These are phyloP conservation scores for Podarcis siculus DNA, from an alignment of 2,797 vertebrate species.

Conservation along the genomic window DNA sequence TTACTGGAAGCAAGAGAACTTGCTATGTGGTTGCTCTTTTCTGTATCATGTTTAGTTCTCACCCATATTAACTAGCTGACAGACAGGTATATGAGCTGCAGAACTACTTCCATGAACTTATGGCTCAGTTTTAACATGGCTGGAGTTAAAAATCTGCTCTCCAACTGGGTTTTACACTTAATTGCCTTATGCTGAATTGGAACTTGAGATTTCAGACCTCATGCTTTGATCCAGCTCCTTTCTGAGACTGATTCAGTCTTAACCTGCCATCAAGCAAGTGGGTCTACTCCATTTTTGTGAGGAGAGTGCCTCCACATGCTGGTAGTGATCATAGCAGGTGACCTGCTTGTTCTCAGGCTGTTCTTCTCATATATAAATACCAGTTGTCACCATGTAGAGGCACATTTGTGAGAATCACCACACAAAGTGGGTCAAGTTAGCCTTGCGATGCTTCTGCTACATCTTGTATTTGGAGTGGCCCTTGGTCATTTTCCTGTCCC, in stretches of 20 bases:
- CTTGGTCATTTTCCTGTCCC: neutral
- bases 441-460: neutral
- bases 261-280: neutral
- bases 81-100: neutral
- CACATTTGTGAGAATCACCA: neutral
- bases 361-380: neutral
- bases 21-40: neutral
- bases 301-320: neutral
- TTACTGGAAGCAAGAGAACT: neutral
- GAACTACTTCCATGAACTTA: neutral
- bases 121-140: neutral
- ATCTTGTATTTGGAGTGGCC: neutral
- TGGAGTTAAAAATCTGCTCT: conserved; percentile 9
- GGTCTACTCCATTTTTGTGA: neutral
- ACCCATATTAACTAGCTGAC: neutral
- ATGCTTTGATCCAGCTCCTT: neutral
- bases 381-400: neutral
- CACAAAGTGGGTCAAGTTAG: neutral
- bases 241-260: neutral
- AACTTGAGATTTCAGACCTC: neutral
- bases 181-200: neutral
- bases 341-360: neutral
- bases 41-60: neutral
- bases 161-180: neutral
- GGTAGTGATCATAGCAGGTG: neutral